Evolutionary conservation across 2,113 vertebrate species (phyloP).

Genomic region (Halcyon malimbica): DNA sequence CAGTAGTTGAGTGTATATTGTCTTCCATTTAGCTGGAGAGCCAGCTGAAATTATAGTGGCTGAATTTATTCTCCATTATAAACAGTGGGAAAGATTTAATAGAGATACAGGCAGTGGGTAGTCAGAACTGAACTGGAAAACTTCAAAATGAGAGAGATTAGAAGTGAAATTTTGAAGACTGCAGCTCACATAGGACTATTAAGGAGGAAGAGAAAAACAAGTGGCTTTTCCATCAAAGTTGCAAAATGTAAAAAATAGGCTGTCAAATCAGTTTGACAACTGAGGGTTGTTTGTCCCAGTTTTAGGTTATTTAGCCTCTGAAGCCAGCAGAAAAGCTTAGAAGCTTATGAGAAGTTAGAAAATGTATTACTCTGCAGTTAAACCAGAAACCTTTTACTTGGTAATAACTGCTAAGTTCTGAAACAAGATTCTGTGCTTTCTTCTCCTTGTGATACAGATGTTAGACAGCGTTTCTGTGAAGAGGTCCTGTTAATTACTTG

Average conservation of each 20-base stretch:
- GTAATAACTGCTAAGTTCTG: not conserved
- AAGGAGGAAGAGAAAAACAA: conserved; percentile 30
- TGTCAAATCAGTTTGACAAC: conserved; percentile 46
- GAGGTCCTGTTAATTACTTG: not conserved
- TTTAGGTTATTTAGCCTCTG: conserved; percentile 46
- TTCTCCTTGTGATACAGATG: not conserved
- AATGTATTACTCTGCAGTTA: not conserved
- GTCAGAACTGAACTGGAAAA: not conserved
- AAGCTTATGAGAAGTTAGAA: conserved; percentile 32
- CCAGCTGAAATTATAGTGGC: not conserved
- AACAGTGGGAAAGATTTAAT: conserved; percentile 56
- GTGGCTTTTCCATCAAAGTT: conserved; percentile 40
- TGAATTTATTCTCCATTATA: conserved; percentile 34
- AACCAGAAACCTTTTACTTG: not conserved
- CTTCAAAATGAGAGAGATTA: conserved; percentile 35
- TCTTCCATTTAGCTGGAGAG: conserved; percentile 10
- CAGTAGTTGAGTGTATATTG: not conserved
- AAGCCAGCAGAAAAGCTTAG: conserved; percentile 32
- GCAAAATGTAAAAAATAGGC: conserved; percentile 32
- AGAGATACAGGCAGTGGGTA: not conserved
- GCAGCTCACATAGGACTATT: not conserved
- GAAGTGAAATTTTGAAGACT: conserved; percentile 53
- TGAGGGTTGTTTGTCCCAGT: conserved; percentile 46
- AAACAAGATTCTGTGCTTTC: not conserved
- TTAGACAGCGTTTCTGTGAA: not conserved